Percentiles rank a stretch among this genome's conserved stretches.
Evolutionary conservation across 2,113 vertebrate genomes (phyloP).

Genomic region (Chascanopsetta lugubris): DNA sequence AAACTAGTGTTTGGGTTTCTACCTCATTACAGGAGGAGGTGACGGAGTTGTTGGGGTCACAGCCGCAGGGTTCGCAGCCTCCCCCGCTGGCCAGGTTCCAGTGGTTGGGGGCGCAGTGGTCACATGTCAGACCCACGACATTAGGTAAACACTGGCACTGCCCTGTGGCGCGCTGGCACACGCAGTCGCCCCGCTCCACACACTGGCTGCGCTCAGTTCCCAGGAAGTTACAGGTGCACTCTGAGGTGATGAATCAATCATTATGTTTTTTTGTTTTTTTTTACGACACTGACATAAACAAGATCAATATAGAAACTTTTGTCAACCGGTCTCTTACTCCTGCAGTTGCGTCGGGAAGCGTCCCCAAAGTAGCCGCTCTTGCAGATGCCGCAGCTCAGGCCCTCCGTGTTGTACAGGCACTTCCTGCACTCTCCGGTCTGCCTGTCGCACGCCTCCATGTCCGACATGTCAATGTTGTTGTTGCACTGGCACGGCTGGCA

Average conservation of each 20-base stretch:
- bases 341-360: slow-evolving; percentile 88
- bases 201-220: slow-evolving; percentile 89
- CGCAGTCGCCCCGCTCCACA: slow-evolving; percentile 83
- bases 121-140: slow-evolving; percentile 88
- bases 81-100: slow-evolving; percentile 91
- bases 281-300: neutral
- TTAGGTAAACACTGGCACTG: slow-evolving; percentile 92
- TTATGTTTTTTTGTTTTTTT: too few relatives aligned
- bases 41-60: slow-evolving; percentile 87
- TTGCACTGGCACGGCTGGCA: slow-evolving; percentile 92
- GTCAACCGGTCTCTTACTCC: slow-evolving; percentile 82
- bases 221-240: slow-evolving; percentile 90
- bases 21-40: slow-evolving; percentile 92
- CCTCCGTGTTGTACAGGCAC: slow-evolving; percentile 93
- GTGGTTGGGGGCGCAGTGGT: slow-evolving; percentile 90
- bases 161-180: slow-evolving; percentile 86
- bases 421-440: slow-evolving; percentile 87
- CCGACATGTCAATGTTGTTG: slow-evolving; percentile 90
- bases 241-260: slow-evolving; percentile 72
- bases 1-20: neutral
- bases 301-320: neutral
- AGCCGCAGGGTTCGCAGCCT: slow-evolving; percentile 89
- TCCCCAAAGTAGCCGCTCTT: slow-evolving; percentile 89
- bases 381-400: slow-evolving; percentile 86
- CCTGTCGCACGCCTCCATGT: slow-evolving; percentile 86